Percentiles rank a stretch among this genome's conserved stretches.
phyloP scores from a whole-genome alignment of 64 coral and sea anemone species.

The Montipora cactus region DNA sequence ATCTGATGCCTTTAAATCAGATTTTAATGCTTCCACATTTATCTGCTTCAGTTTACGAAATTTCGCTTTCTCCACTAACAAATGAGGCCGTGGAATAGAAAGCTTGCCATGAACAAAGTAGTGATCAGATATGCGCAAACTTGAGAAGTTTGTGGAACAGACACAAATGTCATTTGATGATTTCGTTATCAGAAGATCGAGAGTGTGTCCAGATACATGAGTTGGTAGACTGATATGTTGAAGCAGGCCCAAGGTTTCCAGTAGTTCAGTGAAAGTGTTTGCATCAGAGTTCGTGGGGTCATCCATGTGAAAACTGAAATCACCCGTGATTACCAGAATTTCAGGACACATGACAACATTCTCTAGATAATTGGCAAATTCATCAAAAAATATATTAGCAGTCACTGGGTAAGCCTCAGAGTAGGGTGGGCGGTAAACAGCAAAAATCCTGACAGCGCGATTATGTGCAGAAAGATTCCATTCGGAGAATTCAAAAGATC shows the following conservation, averaged over 20 bases:
- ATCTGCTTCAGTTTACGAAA: constrained; percentile 26
- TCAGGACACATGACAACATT: constrained; percentile 55
- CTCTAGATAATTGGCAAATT: constrained; percentile 56
- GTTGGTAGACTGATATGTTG: constrained; percentile 56
- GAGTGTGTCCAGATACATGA: constrained; percentile 24
- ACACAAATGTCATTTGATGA: constrained; percentile 39
- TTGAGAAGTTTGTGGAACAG: neutral
- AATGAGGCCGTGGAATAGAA: neutral
- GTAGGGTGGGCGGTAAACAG: constrained; percentile 41
- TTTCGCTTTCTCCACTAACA: neutral
- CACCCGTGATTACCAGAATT: constrained; percentile 54
- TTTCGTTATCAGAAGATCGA: constrained; percentile 47
- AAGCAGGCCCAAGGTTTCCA: constrained; percentile 62
- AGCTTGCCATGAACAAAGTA: constrained; percentile 14
- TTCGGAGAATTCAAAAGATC: constrained; percentile 66
- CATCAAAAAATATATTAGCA: constrained; percentile 43
- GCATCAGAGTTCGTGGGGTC: neutral
- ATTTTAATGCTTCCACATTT: constrained; percentile 21
- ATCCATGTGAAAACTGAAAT: constrained; percentile 57
- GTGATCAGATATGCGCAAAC: constrained; percentile 22
- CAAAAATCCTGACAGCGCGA: constrained; percentile 9
- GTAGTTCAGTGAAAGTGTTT: constrained; percentile 19
- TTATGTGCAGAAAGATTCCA: constrained; percentile 25
- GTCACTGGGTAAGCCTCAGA: constrained; percentile 22
- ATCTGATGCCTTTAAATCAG: constrained; percentile 25